Percentiles rank a stretch among this genome's conserved stretches.
These are phyloP conservation scores for Hydrophis major DNA, from an alignment of 2,797 vertebrate genomes.

Conservation along the genomic window DNA sequence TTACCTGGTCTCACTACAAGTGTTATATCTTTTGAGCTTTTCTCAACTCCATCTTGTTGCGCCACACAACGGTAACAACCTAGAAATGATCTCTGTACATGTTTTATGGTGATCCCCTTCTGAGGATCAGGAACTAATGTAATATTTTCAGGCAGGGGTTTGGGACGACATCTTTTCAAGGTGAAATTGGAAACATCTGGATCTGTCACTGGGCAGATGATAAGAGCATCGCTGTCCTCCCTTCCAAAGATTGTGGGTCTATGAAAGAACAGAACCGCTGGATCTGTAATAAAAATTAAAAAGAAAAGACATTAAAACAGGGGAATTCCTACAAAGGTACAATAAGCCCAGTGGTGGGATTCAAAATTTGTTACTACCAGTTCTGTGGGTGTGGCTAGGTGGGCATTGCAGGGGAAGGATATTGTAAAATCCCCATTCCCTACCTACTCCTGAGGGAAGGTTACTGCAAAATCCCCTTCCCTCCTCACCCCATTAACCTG, in stretches of 20 bases:
- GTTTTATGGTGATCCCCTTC: slow-evolving; percentile 80
- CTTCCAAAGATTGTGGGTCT: slow-evolving; percentile 72
- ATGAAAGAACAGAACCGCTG: slow-evolving; percentile 83
- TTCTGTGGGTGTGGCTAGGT: no score
- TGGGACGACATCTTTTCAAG: slow-evolving; percentile 76
- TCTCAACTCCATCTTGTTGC: slow-evolving; percentile 60
- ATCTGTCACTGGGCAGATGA: slow-evolving; percentile 88
- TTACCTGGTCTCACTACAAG: slow-evolving; percentile 87
- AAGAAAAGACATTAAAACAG: background rate
- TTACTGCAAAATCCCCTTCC: no score
- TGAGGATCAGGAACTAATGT: slow-evolving; percentile 75
- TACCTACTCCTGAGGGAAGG: no score
- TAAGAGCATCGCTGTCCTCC: slow-evolving; percentile 75
- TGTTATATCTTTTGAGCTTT: slow-evolving; percentile 70
- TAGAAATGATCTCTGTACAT: slow-evolving; percentile 75
- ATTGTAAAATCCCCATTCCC: no score
- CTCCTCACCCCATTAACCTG: no score
- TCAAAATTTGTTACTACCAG: no score
- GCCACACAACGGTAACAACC: slow-evolving; percentile 87
- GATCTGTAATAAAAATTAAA: slow-evolving; percentile 76
- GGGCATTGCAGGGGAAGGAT: no score
- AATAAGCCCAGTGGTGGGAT: background rate
- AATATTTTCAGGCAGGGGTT: slow-evolving; percentile 75
- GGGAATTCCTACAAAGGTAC: background rate
- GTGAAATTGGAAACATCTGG: slow-evolving; percentile 78